A percentile compares a stretch with the other conserved stretches of the same genome.
Evolutionary conservation across 2,888 invertebrate genomes (phyloP).

Genomic region (Galerucella calmariensis): DNA sequence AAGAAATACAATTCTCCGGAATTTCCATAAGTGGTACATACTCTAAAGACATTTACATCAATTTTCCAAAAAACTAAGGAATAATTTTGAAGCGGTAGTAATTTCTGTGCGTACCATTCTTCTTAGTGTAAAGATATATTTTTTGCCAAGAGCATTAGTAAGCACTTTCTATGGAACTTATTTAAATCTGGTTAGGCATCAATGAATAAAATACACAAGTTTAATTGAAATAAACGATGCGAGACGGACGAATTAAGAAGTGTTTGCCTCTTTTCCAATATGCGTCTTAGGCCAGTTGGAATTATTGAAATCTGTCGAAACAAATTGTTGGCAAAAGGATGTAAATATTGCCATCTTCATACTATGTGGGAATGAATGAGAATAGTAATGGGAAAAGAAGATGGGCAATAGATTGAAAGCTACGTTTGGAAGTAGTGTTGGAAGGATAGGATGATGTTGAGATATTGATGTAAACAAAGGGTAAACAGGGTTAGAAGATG

Average conservation of each 20-base stretch:
- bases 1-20: too few species aligned
- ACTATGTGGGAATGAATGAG: neutral
- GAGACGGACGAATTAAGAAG: conserved; percentile 19
- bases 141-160: conserved; percentile 28
- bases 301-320: neutral
- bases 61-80: too few species aligned
- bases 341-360: neutral
- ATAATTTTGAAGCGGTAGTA: too few species aligned
- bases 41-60: too few species aligned
- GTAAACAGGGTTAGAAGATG: too few species aligned
- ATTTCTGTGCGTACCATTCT: neutral
- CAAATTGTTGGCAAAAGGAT: neutral
- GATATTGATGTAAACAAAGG: too few species aligned
- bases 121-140: conserved; percentile 16
- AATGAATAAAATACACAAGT: conserved; percentile 42
- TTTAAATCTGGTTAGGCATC: conserved; percentile 40
- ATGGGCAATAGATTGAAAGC: too few species aligned
- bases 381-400: too few species aligned
- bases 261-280: neutral
- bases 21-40: too few species aligned
- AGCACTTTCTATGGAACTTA: conserved; percentile 33
- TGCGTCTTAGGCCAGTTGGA: neutral
- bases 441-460: too few species aligned
- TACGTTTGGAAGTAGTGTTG: too few species aligned
- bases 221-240: conserved; percentile 39